Conservation (phyloP, 2,888 invertebrate genomes). For the Druceiella hillmani region DNA sequence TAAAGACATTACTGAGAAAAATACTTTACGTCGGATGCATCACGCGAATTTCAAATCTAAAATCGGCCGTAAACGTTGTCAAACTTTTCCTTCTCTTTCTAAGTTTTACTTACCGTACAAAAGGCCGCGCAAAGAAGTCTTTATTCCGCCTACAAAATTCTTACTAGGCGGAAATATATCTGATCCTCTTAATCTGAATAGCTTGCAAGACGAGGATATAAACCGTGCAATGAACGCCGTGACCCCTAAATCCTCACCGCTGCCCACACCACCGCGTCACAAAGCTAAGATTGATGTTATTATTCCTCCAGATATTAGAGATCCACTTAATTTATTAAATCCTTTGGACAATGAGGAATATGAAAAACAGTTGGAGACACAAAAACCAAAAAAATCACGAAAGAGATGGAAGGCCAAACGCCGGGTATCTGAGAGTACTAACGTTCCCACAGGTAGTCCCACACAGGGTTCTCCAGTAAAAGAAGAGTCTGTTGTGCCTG, state of each 20-base stretch:
- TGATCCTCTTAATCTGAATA: conserved; percentile 91
- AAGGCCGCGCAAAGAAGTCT: conserved; percentile 65
- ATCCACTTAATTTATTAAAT: conserved; percentile 83
- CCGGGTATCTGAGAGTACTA: conserved; percentile 43
- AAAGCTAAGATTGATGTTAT: conserved; percentile 83
- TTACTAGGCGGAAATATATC: conserved; percentile 91
- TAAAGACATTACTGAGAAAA: conserved; percentile 40
- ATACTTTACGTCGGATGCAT: conserved; percentile 38
- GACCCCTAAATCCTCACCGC: conserved; percentile 88
- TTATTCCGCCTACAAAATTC: conserved; percentile 89
- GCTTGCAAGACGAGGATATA: conserved; percentile 76
- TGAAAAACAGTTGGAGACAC: conserved; percentile 69
- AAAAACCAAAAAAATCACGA: conserved; percentile 60
- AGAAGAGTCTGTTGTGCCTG: conserved; percentile 34
- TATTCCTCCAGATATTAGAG: conserved; percentile 87
- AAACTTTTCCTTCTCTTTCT: conserved; percentile 61
- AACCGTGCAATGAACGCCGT: conserved; percentile 80
- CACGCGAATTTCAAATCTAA: conserved; percentile 44
- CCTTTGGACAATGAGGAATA: conserved; percentile 77
- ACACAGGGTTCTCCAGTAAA: conserved; percentile 29
- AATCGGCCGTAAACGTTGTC: conserved; percentile 59
- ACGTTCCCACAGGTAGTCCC: conserved; percentile 7
- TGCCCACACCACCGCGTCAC: conserved; percentile 75
- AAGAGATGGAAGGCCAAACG: conserved; percentile 58
- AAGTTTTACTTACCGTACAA: conserved; percentile 73